phyloP scores from a whole-genome alignment of 1,140 invertebrate species.

The Drosophila setifemur region DNA sequence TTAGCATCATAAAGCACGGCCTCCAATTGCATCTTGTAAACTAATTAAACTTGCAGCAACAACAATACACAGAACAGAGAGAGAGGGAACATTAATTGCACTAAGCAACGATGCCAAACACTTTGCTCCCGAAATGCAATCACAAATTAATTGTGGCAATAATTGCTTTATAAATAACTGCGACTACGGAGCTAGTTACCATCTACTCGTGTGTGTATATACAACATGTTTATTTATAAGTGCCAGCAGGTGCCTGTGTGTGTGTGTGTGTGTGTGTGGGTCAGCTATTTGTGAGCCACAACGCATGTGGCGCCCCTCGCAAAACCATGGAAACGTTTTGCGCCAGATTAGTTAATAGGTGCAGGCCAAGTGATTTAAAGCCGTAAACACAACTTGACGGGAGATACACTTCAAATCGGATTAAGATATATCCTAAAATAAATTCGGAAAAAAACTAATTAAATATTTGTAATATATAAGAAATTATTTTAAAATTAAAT shows the following conservation, averaged over 20 bases:
- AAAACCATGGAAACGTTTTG: slow-evolving; percentile 30
- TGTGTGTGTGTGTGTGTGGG: not conserved
- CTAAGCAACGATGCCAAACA: slow-evolving; percentile 1
- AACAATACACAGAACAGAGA: no score
- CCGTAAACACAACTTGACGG: slow-evolving; percentile 4
- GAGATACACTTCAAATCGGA: not conserved
- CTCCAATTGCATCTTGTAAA: slow-evolving; percentile 32
- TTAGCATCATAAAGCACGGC: slow-evolving; percentile 55
- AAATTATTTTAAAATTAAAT: no score
- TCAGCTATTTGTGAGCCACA: slow-evolving; percentile 19
- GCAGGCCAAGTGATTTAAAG: slow-evolving; percentile 56
- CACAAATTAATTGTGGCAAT: slow-evolving; percentile 76
- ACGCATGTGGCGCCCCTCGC: not conserved
- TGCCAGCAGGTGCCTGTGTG: not conserved
- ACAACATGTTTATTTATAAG: slow-evolving; percentile 4
- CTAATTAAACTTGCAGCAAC: slow-evolving; percentile 59
- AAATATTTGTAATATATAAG: no score
- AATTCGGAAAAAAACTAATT: not conserved
- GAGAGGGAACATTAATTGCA: slow-evolving; percentile 4
- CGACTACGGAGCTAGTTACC: slow-evolving; percentile 4
- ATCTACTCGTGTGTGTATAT: not conserved
- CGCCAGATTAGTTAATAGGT: slow-evolving; percentile 55
- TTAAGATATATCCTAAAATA: no score
- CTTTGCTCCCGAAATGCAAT: slow-evolving; percentile 51
- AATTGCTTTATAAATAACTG: slow-evolving; percentile 78